Evolutionary conservation across 2,888 invertebrate genomes (phyloP).

Genomic region (Apodemia zela): DNA sequence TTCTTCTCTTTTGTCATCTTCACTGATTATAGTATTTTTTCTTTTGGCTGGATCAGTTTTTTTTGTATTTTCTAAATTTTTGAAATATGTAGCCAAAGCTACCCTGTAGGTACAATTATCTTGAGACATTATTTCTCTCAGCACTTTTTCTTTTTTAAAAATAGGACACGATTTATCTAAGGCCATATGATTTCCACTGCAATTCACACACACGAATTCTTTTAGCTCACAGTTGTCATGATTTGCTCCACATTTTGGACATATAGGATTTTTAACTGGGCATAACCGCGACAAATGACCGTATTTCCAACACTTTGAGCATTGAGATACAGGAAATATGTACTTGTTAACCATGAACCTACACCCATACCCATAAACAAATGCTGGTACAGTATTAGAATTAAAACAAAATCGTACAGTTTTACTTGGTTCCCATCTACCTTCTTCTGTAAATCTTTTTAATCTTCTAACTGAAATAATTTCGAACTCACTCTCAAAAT

Average conservation of each 20-base stretch:
- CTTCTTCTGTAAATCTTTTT: conserved; percentile 17
- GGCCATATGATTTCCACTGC: not conserved
- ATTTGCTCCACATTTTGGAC: not conserved
- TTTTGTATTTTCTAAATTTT: not conserved
- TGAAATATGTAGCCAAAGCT: not conserved
- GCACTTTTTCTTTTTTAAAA: not conserved
- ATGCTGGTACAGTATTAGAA: not conserved
- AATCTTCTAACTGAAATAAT: conserved; percentile 23
- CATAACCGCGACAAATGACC: not conserved
- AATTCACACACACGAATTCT: not conserved
- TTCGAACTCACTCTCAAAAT: not conserved
- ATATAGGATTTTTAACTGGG: not conserved
- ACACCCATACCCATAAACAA: conserved; percentile 6
- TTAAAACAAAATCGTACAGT: conserved; percentile 23
- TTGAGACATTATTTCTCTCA: conserved; percentile 1
- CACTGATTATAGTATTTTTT: not conserved
- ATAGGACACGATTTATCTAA: not conserved
- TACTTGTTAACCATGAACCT: not conserved
- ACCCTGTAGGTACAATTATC: not conserved
- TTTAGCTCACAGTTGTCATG: not conserved
- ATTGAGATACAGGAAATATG: not conserved
- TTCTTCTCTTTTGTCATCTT: not conserved
- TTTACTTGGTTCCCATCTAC: conserved; percentile 23
- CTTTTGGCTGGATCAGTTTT: too few species aligned
- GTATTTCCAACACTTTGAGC: not conserved